Evolutionary conservation across 23 tunicate species (phyloP).

Genomic region (Styela plicata): DNA sequence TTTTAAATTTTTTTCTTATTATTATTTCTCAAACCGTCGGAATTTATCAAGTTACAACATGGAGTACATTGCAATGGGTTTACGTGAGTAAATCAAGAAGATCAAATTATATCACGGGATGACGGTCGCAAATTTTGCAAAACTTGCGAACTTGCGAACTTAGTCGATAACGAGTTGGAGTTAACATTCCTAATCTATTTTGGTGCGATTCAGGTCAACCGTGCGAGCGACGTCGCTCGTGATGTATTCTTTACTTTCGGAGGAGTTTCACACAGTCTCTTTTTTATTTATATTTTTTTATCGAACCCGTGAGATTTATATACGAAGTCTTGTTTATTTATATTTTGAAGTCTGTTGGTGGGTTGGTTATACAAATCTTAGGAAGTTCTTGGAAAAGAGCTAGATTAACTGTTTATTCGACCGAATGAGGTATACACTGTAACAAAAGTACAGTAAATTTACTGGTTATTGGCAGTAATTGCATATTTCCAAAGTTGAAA

Average conservation of each 20-base stretch:
- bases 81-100: neutral
- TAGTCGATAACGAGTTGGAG: neutral
- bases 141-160: neutral
- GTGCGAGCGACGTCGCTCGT: neutral
- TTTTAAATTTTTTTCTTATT: too few species aligned
- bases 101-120: neutral
- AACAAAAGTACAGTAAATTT: too few species aligned
- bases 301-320: neutral
- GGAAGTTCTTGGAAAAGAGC: too few species aligned
- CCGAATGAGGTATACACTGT: too few species aligned
- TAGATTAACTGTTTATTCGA: too few species aligned
- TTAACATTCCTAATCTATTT: neutral
- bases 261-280: neutral
- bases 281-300: too few species aligned
- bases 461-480: too few species aligned
- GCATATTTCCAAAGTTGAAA: too few species aligned
- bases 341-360: neutral
- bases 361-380: too few species aligned
- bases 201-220: neutral
- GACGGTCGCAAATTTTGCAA: neutral
- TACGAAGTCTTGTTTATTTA: neutral
- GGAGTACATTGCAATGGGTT: neutral
- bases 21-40: too few species aligned
- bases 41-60: neutral
- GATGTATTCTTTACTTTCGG: neutral